A percentile compares a stretch with the other conserved stretches of the same genome.
These are phyloP conservation scores for Macaca nemestrina DNA, from an alignment of 2,113 vertebrate species.

Conservation along the genomic window DNA sequence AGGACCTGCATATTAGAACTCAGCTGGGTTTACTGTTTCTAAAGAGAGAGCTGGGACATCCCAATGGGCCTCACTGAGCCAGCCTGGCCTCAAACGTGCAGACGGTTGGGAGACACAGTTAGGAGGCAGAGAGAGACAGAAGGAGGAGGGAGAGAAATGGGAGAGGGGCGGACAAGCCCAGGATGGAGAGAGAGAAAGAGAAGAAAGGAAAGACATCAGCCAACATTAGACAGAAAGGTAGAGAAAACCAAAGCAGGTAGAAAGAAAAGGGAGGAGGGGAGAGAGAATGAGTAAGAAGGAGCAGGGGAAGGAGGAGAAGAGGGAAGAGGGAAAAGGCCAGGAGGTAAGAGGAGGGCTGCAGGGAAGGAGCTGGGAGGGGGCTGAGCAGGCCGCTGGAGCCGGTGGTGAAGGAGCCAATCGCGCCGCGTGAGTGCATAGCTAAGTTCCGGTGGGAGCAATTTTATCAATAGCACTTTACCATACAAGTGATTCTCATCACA, in stretches of 20 bases:
- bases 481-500: conserved; percentile 78
- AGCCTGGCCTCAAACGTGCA: background rate
- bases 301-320: background rate
- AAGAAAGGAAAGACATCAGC: background rate
- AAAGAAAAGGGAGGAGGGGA: background rate
- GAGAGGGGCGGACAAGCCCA: conserved; percentile 27
- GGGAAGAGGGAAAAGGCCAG: background rate
- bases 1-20: background rate
- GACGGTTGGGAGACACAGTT: background rate
- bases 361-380: background rate
- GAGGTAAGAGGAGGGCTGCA: background rate
- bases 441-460: conserved; percentile 76
- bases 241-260: background rate
- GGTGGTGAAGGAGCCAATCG: background rate
- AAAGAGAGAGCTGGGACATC: background rate
- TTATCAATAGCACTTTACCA: conserved; percentile 79
- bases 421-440: background rate
- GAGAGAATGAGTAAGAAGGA: background rate
- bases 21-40: background rate
- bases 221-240: background rate
- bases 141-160: background rate
- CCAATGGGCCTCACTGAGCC: background rate
- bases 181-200: conserved; percentile 65
- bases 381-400: rapidly evolving
- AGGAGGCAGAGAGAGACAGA: conserved; percentile 37